Conservation (phyloP, 2,888 invertebrate genomes). For the Macrosoma leucophasiata region DNA sequence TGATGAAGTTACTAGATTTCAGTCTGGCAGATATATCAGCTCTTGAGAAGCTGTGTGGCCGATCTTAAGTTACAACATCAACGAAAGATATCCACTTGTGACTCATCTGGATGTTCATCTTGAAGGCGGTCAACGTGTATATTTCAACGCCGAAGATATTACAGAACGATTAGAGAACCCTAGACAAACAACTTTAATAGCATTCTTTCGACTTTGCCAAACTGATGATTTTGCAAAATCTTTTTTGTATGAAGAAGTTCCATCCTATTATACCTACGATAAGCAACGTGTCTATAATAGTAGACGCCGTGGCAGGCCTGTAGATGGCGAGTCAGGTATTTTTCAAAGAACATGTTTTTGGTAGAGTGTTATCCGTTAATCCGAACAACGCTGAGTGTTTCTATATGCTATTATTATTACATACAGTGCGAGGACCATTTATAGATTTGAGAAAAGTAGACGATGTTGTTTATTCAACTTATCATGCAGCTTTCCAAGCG, state of each 20-base stretch:
- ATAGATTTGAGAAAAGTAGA: slow-evolving; percentile 30
- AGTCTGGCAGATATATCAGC: slow-evolving; percentile 19
- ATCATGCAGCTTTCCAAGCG: slow-evolving; percentile 29
- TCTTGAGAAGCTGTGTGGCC: slow-evolving; percentile 22
- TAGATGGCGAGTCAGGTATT: slow-evolving; percentile 18
- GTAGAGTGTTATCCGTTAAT: slow-evolving; percentile 22
- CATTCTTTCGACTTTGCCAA: slow-evolving; percentile 21
- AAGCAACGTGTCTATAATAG: slow-evolving; percentile 19
- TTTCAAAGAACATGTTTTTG: slow-evolving; percentile 22
- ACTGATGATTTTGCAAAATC: slow-evolving; percentile 17
- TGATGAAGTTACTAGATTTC: slow-evolving; percentile 23
- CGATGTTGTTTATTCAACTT: slow-evolving; percentile 28
- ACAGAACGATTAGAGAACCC: slow-evolving; percentile 18
- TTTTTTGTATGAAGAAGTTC: slow-evolving; percentile 17
- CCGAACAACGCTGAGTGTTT: slow-evolving; percentile 25
- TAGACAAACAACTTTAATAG: slow-evolving; percentile 26
- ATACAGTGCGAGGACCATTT: slow-evolving; percentile 30
- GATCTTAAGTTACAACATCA: slow-evolving; percentile 8
- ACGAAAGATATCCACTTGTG: slow-evolving; percentile 14
- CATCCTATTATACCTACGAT: slow-evolving; percentile 28
- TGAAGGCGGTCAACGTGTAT: slow-evolving; percentile 21
- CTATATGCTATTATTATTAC: slow-evolving; percentile 19
- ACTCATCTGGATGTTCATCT: slow-evolving; percentile 19
- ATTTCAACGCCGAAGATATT: slow-evolving; percentile 22
- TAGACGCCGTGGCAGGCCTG: slow-evolving; percentile 17